Evolutionary conservation across 2,113 vertebrate genomes (phyloP), one percentile per base, ranked within the genome.

Genomic region (Rhagologus leucostigma): DNA sequence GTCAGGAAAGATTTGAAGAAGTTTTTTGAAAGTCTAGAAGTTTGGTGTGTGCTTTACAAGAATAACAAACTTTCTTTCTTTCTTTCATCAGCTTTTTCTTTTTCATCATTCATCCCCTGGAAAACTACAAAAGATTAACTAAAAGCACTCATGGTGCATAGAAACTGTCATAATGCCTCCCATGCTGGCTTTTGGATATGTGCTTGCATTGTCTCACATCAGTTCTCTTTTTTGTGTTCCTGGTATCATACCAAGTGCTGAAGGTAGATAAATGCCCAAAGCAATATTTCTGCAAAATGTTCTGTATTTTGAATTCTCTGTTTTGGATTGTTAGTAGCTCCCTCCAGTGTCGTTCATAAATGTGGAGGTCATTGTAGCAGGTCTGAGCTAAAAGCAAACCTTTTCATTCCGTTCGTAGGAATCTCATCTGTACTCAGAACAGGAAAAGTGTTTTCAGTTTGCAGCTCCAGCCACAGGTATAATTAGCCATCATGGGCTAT

Each of bases 401-500:
- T 92, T 94, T 93, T 88, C 30, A 41, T 90, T 74, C 35, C 1
- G 10, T 84, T 81, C 3, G 9, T 63, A 69, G 57, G 53, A 87
- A 49, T 46, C 62, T 74, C 47, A 56, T 91, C 39, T 67, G 22
- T 84, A 55, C 79, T 80, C 7, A 4, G 59, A 59, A 50, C 44
- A 52, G 30, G 64, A 67, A 59, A 60, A 86, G 11, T 53, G 35
- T 60, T 95, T 88, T 57, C 52, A 41, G 49, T 60, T 77, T 93
- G 49, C 63, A 93, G 44, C 71, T 74, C 84, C 85, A 95, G 83
- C 56, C 90, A 87, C 3, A 39, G 41, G 71, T 87, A 47, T 90
- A 94, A 96, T 96, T 94, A 95, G 37, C 90, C 44, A 78, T 88
- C 44, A 44, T 60, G 59, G 88, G 64, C 85, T 81, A 10, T 84